Conservation (phyloP, 2,113 vertebrate species). For the Tyrannus savana region DNA sequence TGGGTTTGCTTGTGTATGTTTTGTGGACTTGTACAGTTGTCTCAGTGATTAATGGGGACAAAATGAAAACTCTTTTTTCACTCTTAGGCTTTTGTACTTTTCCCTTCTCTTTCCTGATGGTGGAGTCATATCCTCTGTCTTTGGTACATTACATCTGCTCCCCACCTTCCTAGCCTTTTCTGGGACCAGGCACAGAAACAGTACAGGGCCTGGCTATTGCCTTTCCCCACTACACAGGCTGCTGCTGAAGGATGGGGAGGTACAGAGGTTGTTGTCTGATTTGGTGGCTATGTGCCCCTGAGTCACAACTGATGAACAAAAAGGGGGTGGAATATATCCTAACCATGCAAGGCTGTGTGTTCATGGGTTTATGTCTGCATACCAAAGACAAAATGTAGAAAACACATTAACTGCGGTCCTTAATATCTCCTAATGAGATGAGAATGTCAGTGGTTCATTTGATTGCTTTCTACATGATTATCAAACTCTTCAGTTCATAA, state of each 20-base stretch:
- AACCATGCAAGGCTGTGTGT: background rate
- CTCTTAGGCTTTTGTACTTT: slow-evolving; percentile 3
- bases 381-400: background rate
- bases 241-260: background rate
- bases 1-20: background rate
- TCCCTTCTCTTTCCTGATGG: slow-evolving; percentile 1
- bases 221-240: background rate
- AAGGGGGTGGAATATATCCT: background rate
- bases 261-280: background rate
- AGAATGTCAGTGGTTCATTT: background rate
- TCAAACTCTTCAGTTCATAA: background rate
- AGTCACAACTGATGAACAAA: background rate
- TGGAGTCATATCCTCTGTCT: slow-evolving; percentile 24
- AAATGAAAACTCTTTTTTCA: slow-evolving; percentile 17
- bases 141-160: background rate
- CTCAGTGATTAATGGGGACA: slow-evolving; percentile 1
- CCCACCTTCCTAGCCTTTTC: background rate
- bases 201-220: background rate
- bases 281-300: background rate
- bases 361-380: background rate
- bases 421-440: background rate
- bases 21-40: background rate
- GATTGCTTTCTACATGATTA: background rate
- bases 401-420: background rate
- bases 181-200: background rate